A percentile compares a stretch with the other conserved stretches of the same genome.
Evolutionary conservation across 2,888 invertebrate genomes (phyloP).

Genomic region (Leptarthrus brevirostris): DNA sequence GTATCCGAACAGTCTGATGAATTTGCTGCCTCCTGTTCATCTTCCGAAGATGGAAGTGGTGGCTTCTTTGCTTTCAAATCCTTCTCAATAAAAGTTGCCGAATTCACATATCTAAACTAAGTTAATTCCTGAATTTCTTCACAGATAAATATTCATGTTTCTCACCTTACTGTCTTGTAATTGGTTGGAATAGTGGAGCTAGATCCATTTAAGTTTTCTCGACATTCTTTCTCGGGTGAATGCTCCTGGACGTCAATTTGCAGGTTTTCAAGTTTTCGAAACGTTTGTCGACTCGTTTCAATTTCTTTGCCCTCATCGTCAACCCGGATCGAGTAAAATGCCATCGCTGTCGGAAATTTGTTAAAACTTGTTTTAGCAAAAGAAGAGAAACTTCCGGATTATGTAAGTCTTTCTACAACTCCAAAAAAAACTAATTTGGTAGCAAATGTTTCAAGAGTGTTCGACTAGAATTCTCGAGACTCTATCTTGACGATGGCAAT

Average conservation of each 20-base stretch:
- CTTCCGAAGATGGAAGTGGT: constrained; percentile 39
- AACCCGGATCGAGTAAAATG: constrained; percentile 58
- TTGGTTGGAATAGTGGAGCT: not conserved
- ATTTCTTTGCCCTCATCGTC: constrained; percentile 57
- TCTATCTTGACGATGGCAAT: not conserved
- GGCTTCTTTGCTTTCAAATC: constrained; percentile 49
- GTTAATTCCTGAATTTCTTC: no score
- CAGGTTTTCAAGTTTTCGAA: not conserved
- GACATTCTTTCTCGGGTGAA: not conserved
- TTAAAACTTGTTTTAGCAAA: not conserved
- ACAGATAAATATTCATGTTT: not conserved
- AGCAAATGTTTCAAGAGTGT: not conserved
- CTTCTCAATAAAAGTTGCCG: constrained; percentile 58
- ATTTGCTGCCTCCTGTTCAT: constrained; percentile 47
- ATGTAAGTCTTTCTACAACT: no score
- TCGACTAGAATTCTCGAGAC: not conserved
- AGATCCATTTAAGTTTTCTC: not conserved
- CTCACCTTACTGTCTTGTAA: constrained; percentile 46
- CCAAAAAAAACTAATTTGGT: not conserved
- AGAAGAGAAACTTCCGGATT: not conserved
- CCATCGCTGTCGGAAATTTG: constrained; percentile 55
- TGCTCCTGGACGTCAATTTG: not conserved
- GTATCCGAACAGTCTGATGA: not conserved
- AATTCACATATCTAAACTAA: constrained; percentile 57
- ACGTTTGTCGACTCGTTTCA: constrained; percentile 1